A percentile compares a stretch with the other conserved stretches of the same genome.
Evolutionary conservation across 2,113 vertebrate species (phyloP).

Genomic region (Furnarius figulus): DNA sequence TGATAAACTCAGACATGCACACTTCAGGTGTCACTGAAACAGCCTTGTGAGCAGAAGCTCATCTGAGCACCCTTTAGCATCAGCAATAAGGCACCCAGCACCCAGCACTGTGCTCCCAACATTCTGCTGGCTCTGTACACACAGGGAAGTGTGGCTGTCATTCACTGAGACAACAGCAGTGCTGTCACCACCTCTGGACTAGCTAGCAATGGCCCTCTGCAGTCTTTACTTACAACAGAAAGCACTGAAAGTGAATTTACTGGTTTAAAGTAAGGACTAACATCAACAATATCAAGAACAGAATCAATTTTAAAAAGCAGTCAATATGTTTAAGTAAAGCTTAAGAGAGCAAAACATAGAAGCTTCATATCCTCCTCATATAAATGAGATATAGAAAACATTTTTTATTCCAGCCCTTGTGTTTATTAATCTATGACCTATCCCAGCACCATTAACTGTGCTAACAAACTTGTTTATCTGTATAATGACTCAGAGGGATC

Average conservation of each 20-base stretch:
- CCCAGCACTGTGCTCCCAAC: fast-evolving
- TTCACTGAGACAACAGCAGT: neutral
- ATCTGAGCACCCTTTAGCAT: neutral
- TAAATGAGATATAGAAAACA: neutral
- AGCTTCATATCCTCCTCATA: neutral
- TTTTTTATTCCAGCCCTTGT: neutral
- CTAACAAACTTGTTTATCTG: neutral
- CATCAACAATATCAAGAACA: neutral
- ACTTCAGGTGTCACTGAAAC: neutral
- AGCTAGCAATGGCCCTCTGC: neutral
- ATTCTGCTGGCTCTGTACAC: neutral
- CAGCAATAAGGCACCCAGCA: neutral
- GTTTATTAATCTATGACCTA: neutral
- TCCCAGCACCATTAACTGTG: neutral
- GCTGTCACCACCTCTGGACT: neutral
- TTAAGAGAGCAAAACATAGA: neutral
- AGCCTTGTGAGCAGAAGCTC: neutral
- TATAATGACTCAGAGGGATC: neutral
- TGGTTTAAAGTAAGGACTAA: neutral
- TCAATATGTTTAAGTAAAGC: neutral
- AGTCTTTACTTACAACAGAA: neutral
- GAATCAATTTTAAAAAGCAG: neutral
- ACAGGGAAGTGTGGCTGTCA: neutral
- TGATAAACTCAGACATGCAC: neutral
- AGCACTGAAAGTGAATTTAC: neutral